A percentile compares a stretch with the other conserved stretches of the same genome.
Evolutionary conservation across 2,113 vertebrate genomes (phyloP).

Genomic region (Engraulis encrasicolus): DNA sequence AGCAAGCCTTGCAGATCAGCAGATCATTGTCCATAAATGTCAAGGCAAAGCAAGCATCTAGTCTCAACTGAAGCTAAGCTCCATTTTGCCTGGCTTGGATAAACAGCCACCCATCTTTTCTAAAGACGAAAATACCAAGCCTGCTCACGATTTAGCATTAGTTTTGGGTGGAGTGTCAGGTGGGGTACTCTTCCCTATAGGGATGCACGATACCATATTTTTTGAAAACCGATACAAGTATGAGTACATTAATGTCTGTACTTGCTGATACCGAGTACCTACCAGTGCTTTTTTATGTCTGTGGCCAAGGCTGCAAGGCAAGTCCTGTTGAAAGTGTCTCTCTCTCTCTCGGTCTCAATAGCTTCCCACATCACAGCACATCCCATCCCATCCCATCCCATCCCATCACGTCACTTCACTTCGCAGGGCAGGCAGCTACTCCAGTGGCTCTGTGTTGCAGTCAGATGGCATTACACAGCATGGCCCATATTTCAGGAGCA

Average conservation of each 20-base stretch:
- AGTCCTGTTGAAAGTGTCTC: neutral
- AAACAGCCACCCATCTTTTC: neutral
- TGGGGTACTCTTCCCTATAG: too few species aligned
- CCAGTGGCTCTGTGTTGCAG: neutral
- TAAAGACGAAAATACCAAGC: neutral
- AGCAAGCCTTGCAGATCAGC: neutral
- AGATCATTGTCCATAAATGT: neutral
- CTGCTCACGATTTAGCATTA: too few species aligned
- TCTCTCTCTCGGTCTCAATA: neutral
- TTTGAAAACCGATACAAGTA: too few species aligned
- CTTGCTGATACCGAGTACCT: too few species aligned
- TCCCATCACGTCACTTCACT: too few species aligned
- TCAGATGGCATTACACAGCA: constrained; percentile 7
- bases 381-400: too few species aligned
- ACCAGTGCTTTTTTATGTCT: too few species aligned
- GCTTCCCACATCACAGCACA: neutral
- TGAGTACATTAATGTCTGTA: too few species aligned
- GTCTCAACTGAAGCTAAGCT: neutral
- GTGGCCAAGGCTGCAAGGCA: neutral
- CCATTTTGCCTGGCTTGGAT: neutral
- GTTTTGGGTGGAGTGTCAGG: too few species aligned
- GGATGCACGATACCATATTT: too few species aligned
- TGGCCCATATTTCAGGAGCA: neutral
- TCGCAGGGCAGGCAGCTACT: neutral
- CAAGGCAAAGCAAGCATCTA: neutral